A percentile compares a stretch with the other conserved stretches of the same genome.
phyloP scores from a whole-genome alignment of 2,113 vertebrate species.

The Cygnus atratus region DNA sequence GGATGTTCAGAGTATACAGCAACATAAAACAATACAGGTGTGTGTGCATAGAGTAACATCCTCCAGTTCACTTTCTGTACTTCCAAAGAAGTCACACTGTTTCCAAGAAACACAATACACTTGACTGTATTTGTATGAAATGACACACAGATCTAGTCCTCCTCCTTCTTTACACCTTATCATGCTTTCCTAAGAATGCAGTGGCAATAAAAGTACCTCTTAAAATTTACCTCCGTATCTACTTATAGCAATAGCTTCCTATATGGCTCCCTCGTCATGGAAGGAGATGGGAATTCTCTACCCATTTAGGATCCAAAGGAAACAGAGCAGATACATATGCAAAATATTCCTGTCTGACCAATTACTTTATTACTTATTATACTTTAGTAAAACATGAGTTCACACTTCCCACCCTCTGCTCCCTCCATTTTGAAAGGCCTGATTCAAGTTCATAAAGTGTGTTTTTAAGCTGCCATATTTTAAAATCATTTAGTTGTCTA shows the following conservation, averaged over 20 bases:
- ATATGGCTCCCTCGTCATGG: neutral
- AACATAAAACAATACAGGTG: neutral
- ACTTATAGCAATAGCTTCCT: neutral
- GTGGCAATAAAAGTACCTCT: neutral
- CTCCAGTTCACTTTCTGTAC: neutral
- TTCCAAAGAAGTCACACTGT: neutral
- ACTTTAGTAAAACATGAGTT: neutral
- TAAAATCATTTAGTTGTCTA: constrained; percentile 50
- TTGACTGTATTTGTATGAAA: neutral
- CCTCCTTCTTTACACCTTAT: neutral
- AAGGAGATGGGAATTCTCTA: neutral
- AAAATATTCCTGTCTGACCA: neutral
- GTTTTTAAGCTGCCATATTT: constrained; percentile 44
- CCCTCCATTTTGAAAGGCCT: neutral
- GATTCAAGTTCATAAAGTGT: constrained; percentile 15
- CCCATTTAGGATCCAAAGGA: neutral
- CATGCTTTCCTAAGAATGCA: neutral
- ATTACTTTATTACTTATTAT: neutral
- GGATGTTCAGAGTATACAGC: neutral
- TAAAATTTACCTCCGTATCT: neutral
- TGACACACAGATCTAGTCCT: neutral
- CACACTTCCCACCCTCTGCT: neutral
- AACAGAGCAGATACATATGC: neutral
- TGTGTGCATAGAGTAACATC: neutral
- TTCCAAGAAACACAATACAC: accelerated